A percentile compares a stretch with the other conserved stretches of the same genome.
These are phyloP conservation scores for Argyrosomus regius DNA, from an alignment of 2,797 vertebrate species.

Conservation along the genomic window DNA sequence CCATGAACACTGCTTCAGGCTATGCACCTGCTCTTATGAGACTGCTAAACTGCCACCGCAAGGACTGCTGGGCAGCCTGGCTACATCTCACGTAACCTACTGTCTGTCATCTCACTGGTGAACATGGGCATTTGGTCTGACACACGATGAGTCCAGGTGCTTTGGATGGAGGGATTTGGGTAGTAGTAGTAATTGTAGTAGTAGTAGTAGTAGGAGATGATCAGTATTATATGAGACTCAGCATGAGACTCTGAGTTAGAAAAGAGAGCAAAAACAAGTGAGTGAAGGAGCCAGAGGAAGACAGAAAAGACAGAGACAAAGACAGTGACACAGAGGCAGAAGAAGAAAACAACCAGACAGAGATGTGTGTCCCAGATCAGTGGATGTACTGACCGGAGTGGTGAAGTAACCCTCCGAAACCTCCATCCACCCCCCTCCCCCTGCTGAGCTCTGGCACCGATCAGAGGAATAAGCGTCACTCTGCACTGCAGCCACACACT, in stretches of 20 bases:
- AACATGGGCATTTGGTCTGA: neutral
- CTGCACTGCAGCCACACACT: slow-evolving; percentile 61
- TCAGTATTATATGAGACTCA: neutral
- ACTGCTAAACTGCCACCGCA: neutral
- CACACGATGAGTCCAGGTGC: neutral
- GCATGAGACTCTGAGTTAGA: slow-evolving; percentile 2
- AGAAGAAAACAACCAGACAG: slow-evolving; percentile 50
- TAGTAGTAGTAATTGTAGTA: neutral
- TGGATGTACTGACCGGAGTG: slow-evolving; percentile 50
- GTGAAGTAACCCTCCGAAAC: slow-evolving; percentile 27
- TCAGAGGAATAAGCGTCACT: slow-evolving; percentile 65
- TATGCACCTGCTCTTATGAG: slow-evolving; percentile 31
- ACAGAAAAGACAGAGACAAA: slow-evolving; percentile 18
- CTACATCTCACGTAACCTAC: slow-evolving; percentile 4
- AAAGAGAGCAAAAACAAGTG: slow-evolving; percentile 13
- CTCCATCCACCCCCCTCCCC: slow-evolving; percentile 33
- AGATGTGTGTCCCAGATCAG: slow-evolving; percentile 68
- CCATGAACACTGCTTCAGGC: slow-evolving; percentile 22
- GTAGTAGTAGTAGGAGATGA: neutral
- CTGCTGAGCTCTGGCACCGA: slow-evolving; percentile 72
- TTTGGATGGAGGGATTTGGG: neutral
- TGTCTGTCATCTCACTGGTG: slow-evolving; percentile 14
- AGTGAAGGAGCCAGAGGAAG: neutral
- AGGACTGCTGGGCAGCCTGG: slow-evolving; percentile 9
- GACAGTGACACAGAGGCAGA: slow-evolving; percentile 31